Conservation (phyloP, 1,140 invertebrate species). For the Brachionus rotundiformis region DNA sequence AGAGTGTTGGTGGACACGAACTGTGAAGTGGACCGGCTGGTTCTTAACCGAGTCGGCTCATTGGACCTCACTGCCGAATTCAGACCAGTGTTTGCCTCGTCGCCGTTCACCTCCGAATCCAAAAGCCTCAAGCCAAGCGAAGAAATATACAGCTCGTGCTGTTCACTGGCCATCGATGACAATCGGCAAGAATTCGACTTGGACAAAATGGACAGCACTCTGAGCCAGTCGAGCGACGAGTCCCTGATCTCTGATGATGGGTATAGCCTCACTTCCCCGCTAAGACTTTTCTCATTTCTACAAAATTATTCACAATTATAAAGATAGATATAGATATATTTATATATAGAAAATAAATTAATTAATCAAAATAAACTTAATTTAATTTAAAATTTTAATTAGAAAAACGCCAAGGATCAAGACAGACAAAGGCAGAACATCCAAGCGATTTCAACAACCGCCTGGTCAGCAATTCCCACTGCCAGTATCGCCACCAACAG, state of each 20-base stretch:
- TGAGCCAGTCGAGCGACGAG: slow-evolving; percentile 9
- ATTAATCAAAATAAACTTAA: too few species aligned
- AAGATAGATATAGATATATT: too few species aligned
- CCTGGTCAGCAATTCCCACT: not conserved
- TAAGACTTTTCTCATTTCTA: slow-evolving; percentile 8
- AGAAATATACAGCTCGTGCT: not conserved
- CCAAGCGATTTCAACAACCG: slow-evolving; percentile 32
- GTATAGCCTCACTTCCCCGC: not conserved
- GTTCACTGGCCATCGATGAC: not conserved
- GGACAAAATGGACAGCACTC: not conserved
- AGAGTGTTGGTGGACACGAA: not conserved
- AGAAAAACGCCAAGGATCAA: slow-evolving; percentile 48
- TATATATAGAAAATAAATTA: too few species aligned
- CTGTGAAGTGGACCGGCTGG: not conserved
- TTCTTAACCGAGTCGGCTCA: slow-evolving; percentile 3
- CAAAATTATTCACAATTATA: too few species aligned
- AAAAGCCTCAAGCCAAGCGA: slow-evolving; percentile 5
- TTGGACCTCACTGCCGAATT: not conserved
- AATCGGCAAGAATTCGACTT: slow-evolving; percentile 21
- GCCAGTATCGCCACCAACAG: not conserved
- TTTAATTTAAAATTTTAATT: not conserved
- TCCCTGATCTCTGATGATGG: not conserved
- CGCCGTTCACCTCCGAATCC: not conserved
- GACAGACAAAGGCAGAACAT: slow-evolving; percentile 21
- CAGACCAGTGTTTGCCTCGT: not conserved